Evolutionary conservation across 2,113 vertebrate genomes (phyloP).

Genomic region (Grammomys dolichurus): DNA sequence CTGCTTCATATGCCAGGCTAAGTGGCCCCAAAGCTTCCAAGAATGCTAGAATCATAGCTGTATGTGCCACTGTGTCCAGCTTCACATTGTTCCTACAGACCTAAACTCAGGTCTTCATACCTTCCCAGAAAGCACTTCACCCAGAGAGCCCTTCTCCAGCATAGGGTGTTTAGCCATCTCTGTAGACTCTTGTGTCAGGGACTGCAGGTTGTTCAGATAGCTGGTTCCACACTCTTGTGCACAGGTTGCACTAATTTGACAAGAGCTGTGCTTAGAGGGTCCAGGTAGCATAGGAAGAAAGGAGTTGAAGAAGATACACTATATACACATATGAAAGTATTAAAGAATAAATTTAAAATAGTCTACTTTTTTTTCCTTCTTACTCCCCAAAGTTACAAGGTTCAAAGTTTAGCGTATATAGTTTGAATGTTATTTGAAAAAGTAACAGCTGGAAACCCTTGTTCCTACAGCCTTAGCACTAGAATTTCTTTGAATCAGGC

Average conservation of each 20-base stretch:
- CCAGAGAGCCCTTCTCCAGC: too few species aligned
- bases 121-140: background rate
- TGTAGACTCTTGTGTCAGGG: background rate
- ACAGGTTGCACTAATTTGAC: background rate
- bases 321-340: background rate
- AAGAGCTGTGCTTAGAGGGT: background rate
- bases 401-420: conserved; percentile 3
- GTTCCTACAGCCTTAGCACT: background rate
- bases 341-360: background rate
- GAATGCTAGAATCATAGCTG: background rate
- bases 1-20: background rate
- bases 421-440: conserved; percentile 13
- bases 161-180: background rate
- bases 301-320: background rate
- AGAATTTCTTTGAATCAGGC: conserved; percentile 51
- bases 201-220: background rate
- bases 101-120: background rate
- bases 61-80: background rate
- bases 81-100: background rate
- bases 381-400: conserved; percentile 1
- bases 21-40: background rate
- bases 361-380: background rate
- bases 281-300: too few species aligned
- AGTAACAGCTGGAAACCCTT: background rate
- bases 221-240: background rate